Evolutionary conservation across 2,797 vertebrate species (phyloP).

Genomic region (Perodicticus potto): DNA sequence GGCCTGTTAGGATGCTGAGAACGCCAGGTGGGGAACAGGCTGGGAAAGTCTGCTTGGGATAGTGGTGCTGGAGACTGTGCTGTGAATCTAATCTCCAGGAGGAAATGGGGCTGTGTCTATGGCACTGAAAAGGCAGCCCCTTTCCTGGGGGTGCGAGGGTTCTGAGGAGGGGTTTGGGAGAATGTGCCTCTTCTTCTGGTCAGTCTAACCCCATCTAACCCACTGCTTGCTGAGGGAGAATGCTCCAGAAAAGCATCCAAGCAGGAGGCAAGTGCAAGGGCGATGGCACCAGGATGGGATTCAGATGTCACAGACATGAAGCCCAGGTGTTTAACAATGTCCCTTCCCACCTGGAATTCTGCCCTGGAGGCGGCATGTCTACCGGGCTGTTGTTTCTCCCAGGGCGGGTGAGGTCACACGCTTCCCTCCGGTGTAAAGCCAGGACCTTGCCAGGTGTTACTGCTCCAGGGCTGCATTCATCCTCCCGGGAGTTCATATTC

Average conservation of each 20-base stretch:
- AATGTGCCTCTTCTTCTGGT: background rate
- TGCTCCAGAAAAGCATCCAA: background rate
- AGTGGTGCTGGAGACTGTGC: background rate
- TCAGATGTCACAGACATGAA: rapidly evolving
- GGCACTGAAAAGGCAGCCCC: background rate
- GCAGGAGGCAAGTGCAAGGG: background rate
- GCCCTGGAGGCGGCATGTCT: background rate
- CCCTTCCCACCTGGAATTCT: background rate
- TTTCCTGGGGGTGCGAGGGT: background rate
- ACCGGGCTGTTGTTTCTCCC: background rate
- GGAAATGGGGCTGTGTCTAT: background rate
- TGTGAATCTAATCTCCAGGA: background rate
- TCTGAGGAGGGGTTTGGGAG: background rate
- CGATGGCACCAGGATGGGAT: rapidly evolving
- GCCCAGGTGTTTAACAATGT: background rate
- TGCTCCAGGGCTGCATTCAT: background rate
- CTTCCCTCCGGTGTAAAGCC: background rate
- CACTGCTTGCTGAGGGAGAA: background rate
- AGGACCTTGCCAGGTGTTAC: background rate
- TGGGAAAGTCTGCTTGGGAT: background rate
- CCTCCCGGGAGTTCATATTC: background rate
- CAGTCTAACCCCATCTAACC: background rate
- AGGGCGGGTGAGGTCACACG: background rate
- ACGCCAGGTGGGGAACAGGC: background rate
- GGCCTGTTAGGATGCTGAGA: background rate